A percentile compares a stretch with the other conserved stretches of the same genome.
Conservation (phyloP, 2,888 invertebrate genomes). For the Stratiomys singularior region DNA sequence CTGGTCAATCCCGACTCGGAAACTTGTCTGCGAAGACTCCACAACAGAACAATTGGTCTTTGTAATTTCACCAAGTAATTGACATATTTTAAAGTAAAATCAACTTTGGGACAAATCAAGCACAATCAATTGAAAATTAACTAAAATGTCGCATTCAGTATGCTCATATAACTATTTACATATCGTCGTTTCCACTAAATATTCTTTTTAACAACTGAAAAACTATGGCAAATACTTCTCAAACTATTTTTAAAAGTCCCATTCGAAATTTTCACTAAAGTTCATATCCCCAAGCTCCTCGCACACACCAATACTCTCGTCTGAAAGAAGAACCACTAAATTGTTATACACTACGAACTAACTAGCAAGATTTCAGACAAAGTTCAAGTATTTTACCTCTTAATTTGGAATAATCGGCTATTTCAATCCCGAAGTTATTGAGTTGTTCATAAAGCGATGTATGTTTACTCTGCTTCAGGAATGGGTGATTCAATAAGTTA, state of each 20-base stretch:
- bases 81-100: too few relatives aligned
- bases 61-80: too few relatives aligned
- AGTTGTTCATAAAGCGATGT: constrained; percentile 62
- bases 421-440: constrained; percentile 58
- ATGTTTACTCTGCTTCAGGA: constrained; percentile 75
- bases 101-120: too few relatives aligned
- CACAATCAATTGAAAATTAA: too few relatives aligned
- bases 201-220: background rate
- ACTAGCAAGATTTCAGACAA: background rate
- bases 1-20: too few relatives aligned
- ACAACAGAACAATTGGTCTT: too few relatives aligned
- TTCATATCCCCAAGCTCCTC: constrained; percentile 41
- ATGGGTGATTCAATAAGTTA: constrained; percentile 76
- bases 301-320: constrained; percentile 41
- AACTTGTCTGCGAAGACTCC: too few relatives aligned
- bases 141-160: too few relatives aligned
- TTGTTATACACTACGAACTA: background rate
- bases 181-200: background rate
- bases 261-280: constrained; percentile 43
- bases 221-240: constrained; percentile 20
- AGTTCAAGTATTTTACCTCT: constrained; percentile 56
- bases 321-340: too few relatives aligned
- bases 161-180: constrained; percentile 41
- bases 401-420: constrained; percentile 57
- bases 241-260: constrained; percentile 38